These are phyloP conservation scores for Corapipo altera DNA, from an alignment of 2,113 vertebrate species.

Conservation along the genomic window DNA sequence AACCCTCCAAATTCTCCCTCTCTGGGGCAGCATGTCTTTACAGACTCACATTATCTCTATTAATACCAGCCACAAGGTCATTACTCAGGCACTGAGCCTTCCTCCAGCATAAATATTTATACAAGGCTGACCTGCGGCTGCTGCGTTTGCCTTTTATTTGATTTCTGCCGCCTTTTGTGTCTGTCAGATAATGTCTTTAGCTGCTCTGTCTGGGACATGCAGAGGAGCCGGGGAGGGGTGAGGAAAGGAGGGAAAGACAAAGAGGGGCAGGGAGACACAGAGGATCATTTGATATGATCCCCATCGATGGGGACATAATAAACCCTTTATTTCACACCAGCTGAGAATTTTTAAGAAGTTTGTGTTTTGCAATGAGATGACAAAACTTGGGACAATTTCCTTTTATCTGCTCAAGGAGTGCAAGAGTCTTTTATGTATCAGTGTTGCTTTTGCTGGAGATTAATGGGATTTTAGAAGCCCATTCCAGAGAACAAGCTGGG, in stretches of 20 bases:
- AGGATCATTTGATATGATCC: background rate
- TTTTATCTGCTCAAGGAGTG: background rate
- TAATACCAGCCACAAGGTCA: conserved; percentile 83
- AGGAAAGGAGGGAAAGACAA: background rate
- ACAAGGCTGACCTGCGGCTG: conserved; percentile 79
- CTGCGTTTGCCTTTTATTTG: conserved; percentile 80
- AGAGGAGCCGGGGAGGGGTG: conserved; percentile 52
- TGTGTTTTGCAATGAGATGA: background rate
- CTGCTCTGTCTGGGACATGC: conserved; percentile 70
- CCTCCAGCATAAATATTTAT: conserved; percentile 85
- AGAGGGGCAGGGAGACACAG: background rate
- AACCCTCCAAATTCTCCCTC: conserved; percentile 46
- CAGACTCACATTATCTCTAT: conserved; percentile 81
- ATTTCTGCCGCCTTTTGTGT: conserved; percentile 83
- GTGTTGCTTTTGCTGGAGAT: background rate
- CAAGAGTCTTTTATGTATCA: background rate
- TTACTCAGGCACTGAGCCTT: conserved; percentile 80
- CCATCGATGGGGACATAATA: background rate
- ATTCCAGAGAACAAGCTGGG: background rate
- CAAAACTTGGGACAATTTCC: background rate
- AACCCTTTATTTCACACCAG: background rate
- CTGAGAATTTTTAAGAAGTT: background rate
- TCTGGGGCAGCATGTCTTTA: conserved; percentile 71
- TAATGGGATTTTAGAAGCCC: background rate
- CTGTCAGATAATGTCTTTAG: conserved; percentile 78